phyloP scores from a whole-genome alignment of 2,888 invertebrate genomes.

The Rotaria macrura region DNA sequence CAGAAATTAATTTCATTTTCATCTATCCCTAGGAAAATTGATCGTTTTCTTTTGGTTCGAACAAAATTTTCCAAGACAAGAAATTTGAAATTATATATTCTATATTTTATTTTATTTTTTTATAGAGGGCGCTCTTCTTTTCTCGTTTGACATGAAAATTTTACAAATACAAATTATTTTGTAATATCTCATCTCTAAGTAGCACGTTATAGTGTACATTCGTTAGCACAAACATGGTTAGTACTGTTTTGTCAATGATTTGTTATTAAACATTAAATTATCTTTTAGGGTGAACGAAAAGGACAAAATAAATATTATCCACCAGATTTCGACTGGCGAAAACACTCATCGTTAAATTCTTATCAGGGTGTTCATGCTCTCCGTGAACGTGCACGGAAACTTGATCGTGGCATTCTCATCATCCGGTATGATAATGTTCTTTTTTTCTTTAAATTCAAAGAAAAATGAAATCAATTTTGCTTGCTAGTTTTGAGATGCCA shows the following conservation, averaged over 20 bases:
- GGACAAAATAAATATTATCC: constrained; percentile 95
- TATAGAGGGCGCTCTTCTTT: not conserved
- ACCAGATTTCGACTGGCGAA: constrained; percentile 90
- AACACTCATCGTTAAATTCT: constrained; percentile 77
- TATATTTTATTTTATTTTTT: too few relatives aligned
- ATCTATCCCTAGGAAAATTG: too few relatives aligned
- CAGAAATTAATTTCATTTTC: too few relatives aligned
- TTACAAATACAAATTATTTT: too few relatives aligned
- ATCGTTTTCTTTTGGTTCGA: not conserved
- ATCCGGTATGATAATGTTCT: constrained; percentile 57
- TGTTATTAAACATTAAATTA: not conserved
- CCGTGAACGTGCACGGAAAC: constrained; percentile 84
- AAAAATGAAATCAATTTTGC: not conserved
- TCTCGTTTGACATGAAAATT: not conserved
- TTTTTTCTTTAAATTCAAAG: not conserved
- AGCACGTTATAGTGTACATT: not conserved
- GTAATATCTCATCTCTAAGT: too few relatives aligned
- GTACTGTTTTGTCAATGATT: not conserved
- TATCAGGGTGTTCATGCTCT: constrained; percentile 84
- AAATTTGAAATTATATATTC: too few relatives aligned
- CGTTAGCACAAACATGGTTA: not conserved
- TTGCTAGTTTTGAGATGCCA: constrained; percentile 81
- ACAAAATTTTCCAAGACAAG: not conserved
- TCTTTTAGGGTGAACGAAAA: constrained; percentile 80
- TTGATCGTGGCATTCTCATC: constrained; percentile 83